Conservation (phyloP, 2,113 vertebrate species). For the Leptocoma aspasia region DNA sequence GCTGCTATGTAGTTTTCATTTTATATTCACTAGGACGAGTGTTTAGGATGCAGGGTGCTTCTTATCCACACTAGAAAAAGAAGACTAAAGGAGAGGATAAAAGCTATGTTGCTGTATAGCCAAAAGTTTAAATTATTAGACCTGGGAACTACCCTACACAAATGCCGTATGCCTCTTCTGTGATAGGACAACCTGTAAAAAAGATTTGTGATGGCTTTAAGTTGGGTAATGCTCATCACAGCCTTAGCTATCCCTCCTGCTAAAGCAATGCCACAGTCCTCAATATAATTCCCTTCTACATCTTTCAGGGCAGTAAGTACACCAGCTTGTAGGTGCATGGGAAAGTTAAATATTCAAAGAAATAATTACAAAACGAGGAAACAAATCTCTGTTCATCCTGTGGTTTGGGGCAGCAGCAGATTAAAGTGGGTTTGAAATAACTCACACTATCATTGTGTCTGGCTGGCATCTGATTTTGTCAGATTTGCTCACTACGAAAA, state of each 20-base stretch:
- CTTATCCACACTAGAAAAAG: background rate
- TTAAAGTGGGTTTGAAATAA: background rate
- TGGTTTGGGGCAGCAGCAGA: background rate
- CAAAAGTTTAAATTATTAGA: background rate
- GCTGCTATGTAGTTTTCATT: background rate
- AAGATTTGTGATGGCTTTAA: background rate
- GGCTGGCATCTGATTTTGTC: background rate
- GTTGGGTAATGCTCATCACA: background rate
- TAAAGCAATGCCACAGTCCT: background rate
- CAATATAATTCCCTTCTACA: background rate
- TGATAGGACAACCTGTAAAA: background rate
- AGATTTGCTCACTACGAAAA: background rate
- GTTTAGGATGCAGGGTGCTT: background rate
- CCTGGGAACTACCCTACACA: background rate
- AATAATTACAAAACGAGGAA: background rate
- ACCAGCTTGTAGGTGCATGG: background rate
- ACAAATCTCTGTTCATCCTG: background rate
- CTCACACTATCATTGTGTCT: background rate
- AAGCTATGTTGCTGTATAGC: background rate
- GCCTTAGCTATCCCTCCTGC: background rate
- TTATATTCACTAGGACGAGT: background rate
- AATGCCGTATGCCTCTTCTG: background rate
- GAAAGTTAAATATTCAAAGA: background rate
- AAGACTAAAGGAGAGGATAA: background rate
- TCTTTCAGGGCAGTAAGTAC: background rate